Evolutionary conservation across 2,888 invertebrate species (phyloP), one percentile per base, ranked within the genome.

Genomic region (Nematopogon swammerdamellus): DNA sequence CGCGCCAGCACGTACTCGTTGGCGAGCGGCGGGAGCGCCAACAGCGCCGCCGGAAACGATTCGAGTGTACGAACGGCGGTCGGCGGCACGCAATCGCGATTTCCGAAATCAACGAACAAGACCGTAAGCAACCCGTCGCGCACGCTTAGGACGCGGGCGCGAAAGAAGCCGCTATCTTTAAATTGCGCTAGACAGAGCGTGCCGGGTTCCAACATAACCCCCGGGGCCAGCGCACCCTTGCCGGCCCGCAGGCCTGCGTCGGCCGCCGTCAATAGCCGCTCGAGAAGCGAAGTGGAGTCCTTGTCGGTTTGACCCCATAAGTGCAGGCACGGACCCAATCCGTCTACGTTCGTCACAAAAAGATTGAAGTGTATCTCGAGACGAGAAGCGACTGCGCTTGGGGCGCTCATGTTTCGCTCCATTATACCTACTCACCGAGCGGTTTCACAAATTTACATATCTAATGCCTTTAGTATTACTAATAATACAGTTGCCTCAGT

Each of bases 221-320:
- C 62, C 64, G 73, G 58, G 64, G 80, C 61, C 63, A 84, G 64
- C 58, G 76, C 55, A 53, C 76, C 69, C 58, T 77, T 61, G 53
- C 77, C 70, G 59, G 59, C 50, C 62, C 68, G 11, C 17, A 29
- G 19, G 57, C 68, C 71, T 46, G 70, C 72, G 43, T 66, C 63
- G 6, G 76, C 68, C 18, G 62, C 54, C 50, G 70, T 62, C 51
- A 80, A 75, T 45, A 77, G 57, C 50, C 77, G 79, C 60, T 87
- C 86, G 46, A 87, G 67, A 61, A 77, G 75, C 49, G 82, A 62
- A 1, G 83, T 80, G 44, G 81, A 66, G 52, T 74, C 71, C 58
- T 83, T 82, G 59, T 87, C 85, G 1, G 80, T 70, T 67, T 91
- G 91, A 20, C 88, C 91, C 76, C 85, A 88, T 61, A 91, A 75